These are phyloP conservation scores for Aviceda subcristata DNA, from an alignment of 2,113 vertebrate genomes.

Conservation along the genomic window DNA sequence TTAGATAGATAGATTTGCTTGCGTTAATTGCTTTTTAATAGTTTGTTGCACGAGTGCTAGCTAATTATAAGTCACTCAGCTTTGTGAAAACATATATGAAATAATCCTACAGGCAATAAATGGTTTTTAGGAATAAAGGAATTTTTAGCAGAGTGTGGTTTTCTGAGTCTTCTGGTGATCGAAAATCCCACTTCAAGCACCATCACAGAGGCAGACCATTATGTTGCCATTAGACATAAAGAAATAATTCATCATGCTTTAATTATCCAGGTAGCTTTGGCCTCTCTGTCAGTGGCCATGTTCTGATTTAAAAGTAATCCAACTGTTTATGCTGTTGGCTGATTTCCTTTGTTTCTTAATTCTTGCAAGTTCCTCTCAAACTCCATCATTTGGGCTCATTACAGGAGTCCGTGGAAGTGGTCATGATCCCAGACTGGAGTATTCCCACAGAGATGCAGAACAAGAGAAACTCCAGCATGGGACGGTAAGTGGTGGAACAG, in stretches of 20 bases:
- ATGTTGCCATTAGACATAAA: neutral
- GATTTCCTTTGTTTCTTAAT: neutral
- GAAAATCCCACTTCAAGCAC: neutral
- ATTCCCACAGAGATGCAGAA: neutral
- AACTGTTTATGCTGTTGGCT: neutral
- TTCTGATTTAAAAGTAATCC: neutral
- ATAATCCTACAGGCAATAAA: conserved; percentile 17
- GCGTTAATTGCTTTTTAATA: conserved; percentile 43
- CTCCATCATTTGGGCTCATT: neutral
- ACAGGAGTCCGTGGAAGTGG: neutral
- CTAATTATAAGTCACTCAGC: neutral
- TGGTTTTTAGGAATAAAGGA: neutral
- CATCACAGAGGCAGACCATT: neutral
- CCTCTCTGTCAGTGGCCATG: neutral
- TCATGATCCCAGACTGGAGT: neutral
- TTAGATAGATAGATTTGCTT: neutral
- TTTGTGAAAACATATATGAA: neutral
- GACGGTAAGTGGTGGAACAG: neutral
- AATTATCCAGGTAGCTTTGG: neutral
- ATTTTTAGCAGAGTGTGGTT: neutral
- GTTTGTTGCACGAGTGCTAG: neutral
- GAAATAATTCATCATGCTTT: neutral
- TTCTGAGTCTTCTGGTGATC: neutral
- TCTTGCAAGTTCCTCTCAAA: neutral
- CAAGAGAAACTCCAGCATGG: neutral